These are phyloP conservation scores for Azorinus chamasolen DNA, from an alignment of 2,888 invertebrate genomes.

Conservation along the genomic window DNA sequence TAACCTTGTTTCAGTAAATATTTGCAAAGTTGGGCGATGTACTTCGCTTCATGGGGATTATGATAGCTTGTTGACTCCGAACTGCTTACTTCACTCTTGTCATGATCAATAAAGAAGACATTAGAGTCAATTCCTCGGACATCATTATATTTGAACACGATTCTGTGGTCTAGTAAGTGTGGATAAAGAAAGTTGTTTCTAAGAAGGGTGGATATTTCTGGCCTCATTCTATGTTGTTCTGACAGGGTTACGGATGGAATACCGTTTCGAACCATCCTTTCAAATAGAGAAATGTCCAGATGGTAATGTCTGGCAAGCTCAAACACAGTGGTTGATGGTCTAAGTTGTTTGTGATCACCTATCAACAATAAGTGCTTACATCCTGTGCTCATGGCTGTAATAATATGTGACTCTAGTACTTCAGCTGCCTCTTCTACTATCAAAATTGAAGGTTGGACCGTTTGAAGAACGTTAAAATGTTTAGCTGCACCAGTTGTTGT, in stretches of 20 bases:
- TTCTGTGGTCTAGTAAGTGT: conserved; percentile 70
- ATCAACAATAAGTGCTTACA: conserved; percentile 94
- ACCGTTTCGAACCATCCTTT: conserved; percentile 91
- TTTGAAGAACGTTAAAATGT: conserved; percentile 78
- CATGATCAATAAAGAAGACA: conserved; percentile 82
- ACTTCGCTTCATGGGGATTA: conserved; percentile 81
- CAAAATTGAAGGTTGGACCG: conserved; percentile 85
- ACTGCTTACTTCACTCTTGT: conserved; percentile 69
- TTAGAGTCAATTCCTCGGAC: conserved; percentile 75
- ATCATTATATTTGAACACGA: conserved; percentile 67
- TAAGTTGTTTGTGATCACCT: conserved; percentile 93
- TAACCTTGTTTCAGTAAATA: conserved; percentile 82
- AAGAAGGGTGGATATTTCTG: conserved; percentile 81
- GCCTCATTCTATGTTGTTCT: conserved; percentile 88
- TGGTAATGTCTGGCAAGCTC: conserved; percentile 90
- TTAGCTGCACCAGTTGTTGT: conserved; percentile 85
- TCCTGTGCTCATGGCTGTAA: conserved; percentile 91
- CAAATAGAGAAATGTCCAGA: conserved; percentile 93
- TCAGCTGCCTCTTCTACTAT: conserved; percentile 96
- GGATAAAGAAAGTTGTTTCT: conserved; percentile 64
- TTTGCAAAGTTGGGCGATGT: conserved; percentile 71
- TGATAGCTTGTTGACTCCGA: conserved; percentile 77
- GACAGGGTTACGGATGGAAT: conserved; percentile 89
- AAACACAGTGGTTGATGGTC: conserved; percentile 91
- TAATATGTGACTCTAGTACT: conserved; percentile 93